Percentiles rank a stretch among this genome's conserved stretches.
phyloP scores from a whole-genome alignment of 2,797 vertebrate genomes.

The Myiotriccus ornatus region DNA sequence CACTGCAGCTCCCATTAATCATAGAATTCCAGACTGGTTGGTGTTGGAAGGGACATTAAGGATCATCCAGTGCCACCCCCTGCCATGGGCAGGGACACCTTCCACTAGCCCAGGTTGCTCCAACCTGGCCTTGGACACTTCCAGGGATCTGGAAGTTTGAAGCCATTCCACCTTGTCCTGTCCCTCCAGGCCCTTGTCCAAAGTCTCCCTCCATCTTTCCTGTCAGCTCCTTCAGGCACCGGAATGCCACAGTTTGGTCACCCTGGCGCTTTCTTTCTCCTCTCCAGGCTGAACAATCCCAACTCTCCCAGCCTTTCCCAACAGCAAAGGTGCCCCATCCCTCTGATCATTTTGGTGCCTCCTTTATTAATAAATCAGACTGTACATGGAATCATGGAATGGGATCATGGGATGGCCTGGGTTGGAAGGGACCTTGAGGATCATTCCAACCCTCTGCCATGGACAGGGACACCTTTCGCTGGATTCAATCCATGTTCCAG shows the following conservation, averaged over 20 bases:
- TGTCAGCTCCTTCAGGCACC: background rate
- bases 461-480: background rate
- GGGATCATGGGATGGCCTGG: background rate
- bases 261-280: background rate
- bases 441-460: background rate
- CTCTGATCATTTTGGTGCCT: background rate
- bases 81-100: background rate
- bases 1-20: background rate
- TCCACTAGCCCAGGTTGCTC: background rate
- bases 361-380: background rate
- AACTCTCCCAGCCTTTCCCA: background rate
- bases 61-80: background rate
- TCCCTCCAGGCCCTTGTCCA: background rate
- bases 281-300: background rate
- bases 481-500: rapidly evolving
- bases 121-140: background rate
- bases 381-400: rapidly evolving
- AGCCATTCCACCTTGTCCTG: background rate
- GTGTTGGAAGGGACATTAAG: background rate
- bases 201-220: too few species aligned
- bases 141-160: background rate
- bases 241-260: background rate
- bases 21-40: background rate
- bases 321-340: background rate
- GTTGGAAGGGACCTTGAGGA: background rate